These are phyloP conservation scores for Drosophila novamexicana DNA, from an alignment of 1,140 invertebrate genomes.

Conservation along the genomic window DNA sequence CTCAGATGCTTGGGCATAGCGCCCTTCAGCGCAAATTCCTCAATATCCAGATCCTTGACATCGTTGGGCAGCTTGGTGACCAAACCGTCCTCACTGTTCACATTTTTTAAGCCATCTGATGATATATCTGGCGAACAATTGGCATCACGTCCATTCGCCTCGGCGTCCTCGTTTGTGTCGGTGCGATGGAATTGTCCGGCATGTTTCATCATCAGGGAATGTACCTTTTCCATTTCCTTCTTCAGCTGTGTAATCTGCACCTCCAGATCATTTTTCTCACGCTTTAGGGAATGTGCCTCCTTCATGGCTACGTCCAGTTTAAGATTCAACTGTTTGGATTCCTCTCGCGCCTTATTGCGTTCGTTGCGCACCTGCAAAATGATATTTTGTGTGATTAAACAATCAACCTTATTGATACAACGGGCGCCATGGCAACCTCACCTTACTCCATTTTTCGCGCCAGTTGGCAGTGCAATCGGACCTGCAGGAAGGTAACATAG, in stretches of 20 bases:
- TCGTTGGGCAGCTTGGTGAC: conserved; percentile 74
- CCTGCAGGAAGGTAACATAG: conserved; percentile 77
- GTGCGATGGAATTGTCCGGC: conserved; percentile 87
- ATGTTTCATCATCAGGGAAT: conserved; percentile 88
- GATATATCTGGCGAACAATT: conserved; percentile 82
- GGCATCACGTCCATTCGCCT: conserved; percentile 75
- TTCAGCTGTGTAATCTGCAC: conserved; percentile 92
- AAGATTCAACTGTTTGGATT: conserved; percentile 91
- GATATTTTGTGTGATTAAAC: conserved; percentile 32
- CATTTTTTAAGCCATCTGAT: conserved; percentile 84
- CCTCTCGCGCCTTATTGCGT: conserved; percentile 94
- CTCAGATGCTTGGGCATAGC: conserved; percentile 86
- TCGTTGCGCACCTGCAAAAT: conserved; percentile 89
- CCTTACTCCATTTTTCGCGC: conserved; percentile 98
- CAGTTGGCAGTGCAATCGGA: conserved; percentile 89
- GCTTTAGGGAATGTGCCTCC: conserved; percentile 90
- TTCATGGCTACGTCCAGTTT: conserved; percentile 92
- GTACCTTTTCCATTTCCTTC: conserved; percentile 92
- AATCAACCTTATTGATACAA: conserved; percentile 60
- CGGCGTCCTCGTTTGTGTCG: conserved; percentile 75
- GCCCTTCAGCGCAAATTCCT: conserved; percentile 85
- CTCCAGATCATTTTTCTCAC: conserved; percentile 92
- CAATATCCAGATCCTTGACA: conserved; percentile 86
- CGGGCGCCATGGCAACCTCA: conserved; percentile 79
- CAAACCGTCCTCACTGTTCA: conserved; percentile 85